These are phyloP conservation scores for Sitta europaea DNA, from an alignment of 2,113 vertebrate genomes.

Conservation along the genomic window DNA sequence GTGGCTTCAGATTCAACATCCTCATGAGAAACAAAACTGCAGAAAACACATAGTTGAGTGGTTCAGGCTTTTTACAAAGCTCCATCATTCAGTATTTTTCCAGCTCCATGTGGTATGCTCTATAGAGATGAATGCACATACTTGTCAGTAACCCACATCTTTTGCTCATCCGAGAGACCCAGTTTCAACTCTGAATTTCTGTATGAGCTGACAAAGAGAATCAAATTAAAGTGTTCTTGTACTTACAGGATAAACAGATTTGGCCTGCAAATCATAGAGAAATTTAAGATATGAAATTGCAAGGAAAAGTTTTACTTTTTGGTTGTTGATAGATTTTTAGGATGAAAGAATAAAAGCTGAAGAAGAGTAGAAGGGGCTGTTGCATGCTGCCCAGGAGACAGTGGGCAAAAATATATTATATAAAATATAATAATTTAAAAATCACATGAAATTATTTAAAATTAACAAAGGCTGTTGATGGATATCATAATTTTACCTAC, in stretches of 20 bases:
- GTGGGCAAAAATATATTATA: not conserved
- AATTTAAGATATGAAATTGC: not conserved
- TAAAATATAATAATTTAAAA: not conserved
- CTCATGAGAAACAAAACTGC: not conserved
- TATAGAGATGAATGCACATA: accelerated
- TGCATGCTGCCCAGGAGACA: not conserved
- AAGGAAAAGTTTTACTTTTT: not conserved
- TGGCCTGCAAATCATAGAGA: not conserved
- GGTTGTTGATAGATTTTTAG: not conserved
- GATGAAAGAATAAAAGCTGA: not conserved
- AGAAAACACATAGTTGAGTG: not conserved
- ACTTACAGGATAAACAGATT: not conserved
- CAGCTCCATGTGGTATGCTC: not conserved
- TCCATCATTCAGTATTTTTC: not conserved
- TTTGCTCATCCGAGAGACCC: not conserved
- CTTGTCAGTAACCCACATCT: not conserved
- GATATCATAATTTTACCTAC: not conserved
- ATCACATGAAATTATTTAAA: not conserved
- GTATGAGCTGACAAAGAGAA: not conserved
- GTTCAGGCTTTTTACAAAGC: not conserved
- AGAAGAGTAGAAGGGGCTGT: not conserved
- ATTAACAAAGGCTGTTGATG: not conserved
- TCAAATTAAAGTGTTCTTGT: not conserved
- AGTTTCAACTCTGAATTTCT: not conserved
- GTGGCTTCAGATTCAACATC: not conserved